Evolutionary conservation across 2,113 vertebrate genomes (phyloP), one percentile per base, ranked within the genome.

Genomic region (Saccopteryx leptura): DNA sequence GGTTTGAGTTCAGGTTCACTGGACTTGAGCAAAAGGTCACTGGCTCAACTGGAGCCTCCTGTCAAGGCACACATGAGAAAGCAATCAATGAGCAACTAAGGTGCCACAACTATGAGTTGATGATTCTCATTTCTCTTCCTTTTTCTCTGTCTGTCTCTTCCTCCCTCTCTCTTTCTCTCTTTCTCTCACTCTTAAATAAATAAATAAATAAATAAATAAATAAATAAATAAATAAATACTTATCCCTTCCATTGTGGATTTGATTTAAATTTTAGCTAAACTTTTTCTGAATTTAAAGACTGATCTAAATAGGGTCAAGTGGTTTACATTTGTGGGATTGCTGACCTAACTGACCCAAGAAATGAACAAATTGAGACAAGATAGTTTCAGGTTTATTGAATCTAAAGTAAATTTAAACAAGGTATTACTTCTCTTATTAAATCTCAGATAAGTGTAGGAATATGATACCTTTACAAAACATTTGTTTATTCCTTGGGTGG

Each of bases 221-320:
- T 39, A 39, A 39, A 3, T 39, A 39, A 39, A 39, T 39, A 39
- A 39, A 39, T 98, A 97, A 97, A 98, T 54, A 94, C 78, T 93
- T 87, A 80, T 92, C 56, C 87, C 39, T 90, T 97, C 76, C 56
- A 61, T 96, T 96, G 95, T 1, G 80, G 58, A 91, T 74, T 31
- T 96, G 79, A 98, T 96, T 97, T 88, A 78, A 97, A 97, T 90
- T 92, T 79, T 92, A 97, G 91, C 72, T 26, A 91, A 78, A 91
- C 63, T 91, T 90, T 88, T 93, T 92, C 81, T 91, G 58, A 97
- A 96, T 92, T 91, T 66, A 93, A 93, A 92, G 65, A 63, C 48
- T 86, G n/a, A 83, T 89, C 86, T 96, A 83, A 92, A 85, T 81
- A 80, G 21, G 28, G 26, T 3, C 50, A 33, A 82, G 7, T 72